Evolutionary conservation across 2,113 vertebrate genomes (phyloP).

Genomic region (Xenus cinereus): DNA sequence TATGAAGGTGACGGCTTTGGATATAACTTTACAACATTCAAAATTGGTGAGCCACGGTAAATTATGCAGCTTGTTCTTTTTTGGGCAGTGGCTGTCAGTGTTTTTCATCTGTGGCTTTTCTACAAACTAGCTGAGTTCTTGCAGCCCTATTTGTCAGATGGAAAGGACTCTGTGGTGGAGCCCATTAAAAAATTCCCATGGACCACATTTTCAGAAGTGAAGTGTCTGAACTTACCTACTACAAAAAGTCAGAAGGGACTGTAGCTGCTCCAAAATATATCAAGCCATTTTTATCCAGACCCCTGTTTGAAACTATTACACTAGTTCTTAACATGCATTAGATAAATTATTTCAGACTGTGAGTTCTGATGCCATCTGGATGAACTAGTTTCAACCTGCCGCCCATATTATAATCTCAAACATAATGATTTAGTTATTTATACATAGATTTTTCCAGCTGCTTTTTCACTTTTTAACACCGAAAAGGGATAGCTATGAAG

Average conservation of each 20-base stretch:
- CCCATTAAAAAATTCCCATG: neutral
- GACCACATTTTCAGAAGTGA: neutral
- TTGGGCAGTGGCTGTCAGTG: neutral
- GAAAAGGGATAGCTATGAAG: neutral
- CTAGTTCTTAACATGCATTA: neutral
- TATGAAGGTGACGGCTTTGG: slow-evolving; percentile 20
- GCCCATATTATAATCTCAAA: neutral
- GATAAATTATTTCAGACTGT: neutral
- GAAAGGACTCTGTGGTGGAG: neutral
- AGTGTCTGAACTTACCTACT: neutral
- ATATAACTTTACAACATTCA: neutral
- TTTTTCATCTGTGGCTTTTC: slow-evolving; percentile 18
- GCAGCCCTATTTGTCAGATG: neutral
- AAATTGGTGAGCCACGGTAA: neutral
- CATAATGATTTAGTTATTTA: neutral
- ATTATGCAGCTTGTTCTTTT: neutral
- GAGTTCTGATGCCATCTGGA: neutral
- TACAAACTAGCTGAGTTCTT: neutral
- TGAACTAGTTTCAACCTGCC: neutral
- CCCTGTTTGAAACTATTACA: neutral
- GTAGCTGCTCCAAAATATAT: neutral
- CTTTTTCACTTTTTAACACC: neutral
- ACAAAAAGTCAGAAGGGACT: neutral
- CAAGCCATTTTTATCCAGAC: neutral
- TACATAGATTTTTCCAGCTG: neutral